Evolutionary conservation across 2,888 invertebrate species (phyloP).

Genomic region (Plebejus anna): DNA sequence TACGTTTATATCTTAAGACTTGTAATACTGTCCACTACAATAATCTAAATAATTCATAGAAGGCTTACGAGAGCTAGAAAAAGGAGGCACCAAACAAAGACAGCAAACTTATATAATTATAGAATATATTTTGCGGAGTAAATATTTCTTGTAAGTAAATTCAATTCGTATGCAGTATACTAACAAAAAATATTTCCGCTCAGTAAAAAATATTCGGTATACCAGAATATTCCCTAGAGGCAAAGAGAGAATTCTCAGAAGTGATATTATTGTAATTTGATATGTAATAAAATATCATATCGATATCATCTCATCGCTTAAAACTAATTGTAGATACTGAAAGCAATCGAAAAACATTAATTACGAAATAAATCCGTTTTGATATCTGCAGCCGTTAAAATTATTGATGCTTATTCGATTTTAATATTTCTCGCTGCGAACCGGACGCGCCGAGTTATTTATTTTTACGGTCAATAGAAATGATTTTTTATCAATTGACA

Average conservation of each 20-base stretch:
- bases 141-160: too few relatives aligned
- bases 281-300: not conserved
- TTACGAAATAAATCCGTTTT: constrained; percentile 10
- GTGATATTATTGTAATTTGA: not conserved
- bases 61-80: too few relatives aligned
- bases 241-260: not conserved
- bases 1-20: too few relatives aligned
- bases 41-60: too few relatives aligned
- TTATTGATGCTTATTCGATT: constrained; percentile 19
- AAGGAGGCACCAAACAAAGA: too few relatives aligned
- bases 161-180: too few relatives aligned
- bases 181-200: too few relatives aligned
- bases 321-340: constrained; percentile 8
- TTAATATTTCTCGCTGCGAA: not conserved
- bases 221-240: not conserved
- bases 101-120: too few relatives aligned
- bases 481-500: not conserved
- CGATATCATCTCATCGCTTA: not conserved
- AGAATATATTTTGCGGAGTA: too few relatives aligned
- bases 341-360: constrained; percentile 10
- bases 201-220: not conserved
- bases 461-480: constrained; percentile 6
- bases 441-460: not conserved
- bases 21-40: too few relatives aligned
- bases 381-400: constrained; percentile 1